Base-by-base conservation (phyloP, 2,888 invertebrate species). In the Heliconius cydno region DNA sequence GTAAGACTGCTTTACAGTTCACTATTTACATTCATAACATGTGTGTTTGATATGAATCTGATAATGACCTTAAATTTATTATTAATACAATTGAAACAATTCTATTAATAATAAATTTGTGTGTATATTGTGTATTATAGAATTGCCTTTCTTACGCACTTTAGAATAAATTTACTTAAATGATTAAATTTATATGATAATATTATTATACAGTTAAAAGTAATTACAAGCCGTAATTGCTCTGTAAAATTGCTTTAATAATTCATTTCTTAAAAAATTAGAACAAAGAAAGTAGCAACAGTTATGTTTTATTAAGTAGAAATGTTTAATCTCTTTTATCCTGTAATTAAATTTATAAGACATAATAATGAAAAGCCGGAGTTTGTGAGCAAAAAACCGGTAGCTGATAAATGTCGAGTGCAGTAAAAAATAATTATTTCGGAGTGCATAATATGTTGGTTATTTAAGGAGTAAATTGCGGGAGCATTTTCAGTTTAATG, bases 401-500 rank as follows among this genome's bases (percentile, higher is more conserved):
- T 80, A 78, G 80, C 80, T 25, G 73, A 81, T 81, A 74, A 80
- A 82, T 76, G 79, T 78, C 78, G 81, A 66, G 65, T 67, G 81
- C 72, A 81, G 78, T 81, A 77, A 81, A 80, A 80, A 81, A 65
- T 28, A 78, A 46, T 60, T 60, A 79, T 76, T 78, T 78, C 63
- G 34, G 41, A 76, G 78, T 28, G 76, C 77, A 80, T 76, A 78
- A 81, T 78, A 77, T 78, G 79, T 81, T 81, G 71, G 79, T 73
- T 81, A 80, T 81, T 82, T 68, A 79, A 82, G 77, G 34, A 79
- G 74, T 80, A 79, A 82, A 80, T 80, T 82, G 79, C 77, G 38
- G 46, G 68, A 68, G 63, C 67, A 65, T 80, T 80, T 81, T 78
- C 65, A 67, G 65, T 68, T 77, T 79, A 80, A 80, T 67, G 74